Evolutionary conservation across 2,888 invertebrate species (phyloP).

Genomic region (Stomorhina lunata): DNA sequence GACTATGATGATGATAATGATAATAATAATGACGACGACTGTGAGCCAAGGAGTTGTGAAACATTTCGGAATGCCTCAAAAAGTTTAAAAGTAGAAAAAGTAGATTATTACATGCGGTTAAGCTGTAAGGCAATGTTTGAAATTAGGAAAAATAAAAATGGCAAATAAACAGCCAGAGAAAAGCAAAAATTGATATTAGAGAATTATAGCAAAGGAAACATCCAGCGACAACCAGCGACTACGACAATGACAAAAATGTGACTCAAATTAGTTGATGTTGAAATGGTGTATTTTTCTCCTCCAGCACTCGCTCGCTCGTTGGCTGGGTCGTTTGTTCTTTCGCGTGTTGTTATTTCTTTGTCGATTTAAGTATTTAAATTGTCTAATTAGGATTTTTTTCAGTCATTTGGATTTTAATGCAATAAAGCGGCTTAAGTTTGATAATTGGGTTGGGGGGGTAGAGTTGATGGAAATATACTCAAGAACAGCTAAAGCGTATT

Average conservation of each 20-base stretch:
- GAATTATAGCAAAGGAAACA: neutral
- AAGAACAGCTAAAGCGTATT: neutral
- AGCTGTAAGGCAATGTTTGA: constrained; percentile 56
- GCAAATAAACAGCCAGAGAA: neutral
- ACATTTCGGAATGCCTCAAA: constrained; percentile 55
- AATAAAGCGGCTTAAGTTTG: constrained; percentile 44
- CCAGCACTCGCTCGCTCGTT: no score
- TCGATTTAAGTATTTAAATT: constrained; percentile 55
- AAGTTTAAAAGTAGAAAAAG: neutral
- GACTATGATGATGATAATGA: neutral
- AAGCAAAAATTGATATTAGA: neutral
- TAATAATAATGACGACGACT: no score
- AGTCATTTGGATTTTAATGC: constrained; percentile 27
- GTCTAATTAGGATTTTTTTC: constrained; percentile 64
- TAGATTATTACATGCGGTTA: constrained; percentile 76
- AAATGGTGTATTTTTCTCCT: no score
- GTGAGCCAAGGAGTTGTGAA: neutral
- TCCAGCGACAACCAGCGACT: no score
- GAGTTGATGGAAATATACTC: no score
- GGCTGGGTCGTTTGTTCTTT: neutral
- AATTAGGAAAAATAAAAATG: constrained; percentile 31
- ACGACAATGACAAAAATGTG: neutral
- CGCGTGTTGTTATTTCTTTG: no score
- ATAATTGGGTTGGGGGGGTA: no score
- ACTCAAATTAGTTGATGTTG: constrained; percentile 30